Percentiles rank a stretch among this genome's conserved stretches.
Conservation (phyloP, 2,113 vertebrate genomes). For the Clupea harengus region DNA sequence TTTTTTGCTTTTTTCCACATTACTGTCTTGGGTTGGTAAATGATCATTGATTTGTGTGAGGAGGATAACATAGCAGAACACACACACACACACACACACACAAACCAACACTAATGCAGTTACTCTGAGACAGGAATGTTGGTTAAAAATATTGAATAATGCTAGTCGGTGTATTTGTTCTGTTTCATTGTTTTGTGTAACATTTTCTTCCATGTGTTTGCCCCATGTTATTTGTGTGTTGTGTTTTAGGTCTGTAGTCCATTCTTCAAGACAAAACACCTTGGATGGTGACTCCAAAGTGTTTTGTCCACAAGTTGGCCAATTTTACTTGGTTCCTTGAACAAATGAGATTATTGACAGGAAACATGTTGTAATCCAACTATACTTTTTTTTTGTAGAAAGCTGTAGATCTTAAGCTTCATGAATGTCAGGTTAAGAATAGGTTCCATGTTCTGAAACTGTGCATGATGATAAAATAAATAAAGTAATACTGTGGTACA, state of each 20-base stretch:
- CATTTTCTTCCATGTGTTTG: neutral
- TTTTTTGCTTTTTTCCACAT: neutral
- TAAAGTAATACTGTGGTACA: neutral
- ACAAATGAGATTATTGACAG: neutral
- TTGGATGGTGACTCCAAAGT: neutral
- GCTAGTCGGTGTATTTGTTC: neutral
- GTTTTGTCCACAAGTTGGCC: neutral
- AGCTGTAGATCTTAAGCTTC: neutral
- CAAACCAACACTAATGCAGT: neutral
- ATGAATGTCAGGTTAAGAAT: neutral
- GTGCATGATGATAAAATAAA: neutral
- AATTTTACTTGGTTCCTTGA: neutral
- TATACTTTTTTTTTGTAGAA: neutral
- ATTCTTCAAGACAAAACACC: neutral
- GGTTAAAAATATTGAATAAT: neutral
- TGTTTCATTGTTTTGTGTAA: neutral
- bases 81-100: too few species aligned
- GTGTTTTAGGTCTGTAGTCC: neutral
- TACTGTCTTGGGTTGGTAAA: neutral
- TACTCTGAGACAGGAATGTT: neutral
- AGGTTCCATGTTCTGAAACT: neutral
- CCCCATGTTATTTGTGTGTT: neutral
- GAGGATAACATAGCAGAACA: slow-evolving; percentile 1
- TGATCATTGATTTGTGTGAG: neutral
- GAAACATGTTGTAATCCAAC: neutral